Conservation (phyloP, 2,888 invertebrate species). For the Silvanus unidentatus region DNA sequence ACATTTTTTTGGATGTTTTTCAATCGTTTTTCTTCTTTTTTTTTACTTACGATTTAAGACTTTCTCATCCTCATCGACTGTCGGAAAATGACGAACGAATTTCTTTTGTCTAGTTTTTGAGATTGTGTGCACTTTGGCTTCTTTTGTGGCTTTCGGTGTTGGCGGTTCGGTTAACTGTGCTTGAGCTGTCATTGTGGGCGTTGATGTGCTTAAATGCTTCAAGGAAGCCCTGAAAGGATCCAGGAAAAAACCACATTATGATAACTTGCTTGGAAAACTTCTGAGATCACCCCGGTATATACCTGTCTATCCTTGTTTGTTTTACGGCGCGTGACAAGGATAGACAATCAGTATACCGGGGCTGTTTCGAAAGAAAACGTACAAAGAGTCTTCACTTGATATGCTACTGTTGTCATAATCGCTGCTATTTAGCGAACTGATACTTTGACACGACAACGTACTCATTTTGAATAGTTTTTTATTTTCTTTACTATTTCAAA, state of each 20-base stretch:
- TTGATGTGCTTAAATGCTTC: constrained; percentile 56
- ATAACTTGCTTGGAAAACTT: too few species aligned
- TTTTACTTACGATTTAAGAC: constrained; percentile 73
- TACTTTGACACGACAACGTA: too few species aligned
- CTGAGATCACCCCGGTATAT: too few species aligned
- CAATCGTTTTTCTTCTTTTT: neutral
- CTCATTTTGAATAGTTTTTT: too few species aligned
- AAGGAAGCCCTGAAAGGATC: constrained; percentile 50
- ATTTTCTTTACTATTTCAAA: too few species aligned
- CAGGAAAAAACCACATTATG: neutral
- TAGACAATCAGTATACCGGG: too few species aligned
- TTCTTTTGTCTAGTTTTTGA: constrained; percentile 80
- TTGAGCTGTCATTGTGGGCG: constrained; percentile 48
- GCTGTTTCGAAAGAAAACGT: too few species aligned
- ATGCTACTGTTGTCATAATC: too few species aligned
- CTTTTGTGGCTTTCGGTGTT: constrained; percentile 42
- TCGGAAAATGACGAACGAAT: constrained; percentile 81
- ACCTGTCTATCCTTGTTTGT: too few species aligned
- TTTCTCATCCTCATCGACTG: constrained; percentile 76
- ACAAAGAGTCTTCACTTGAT: too few species aligned
- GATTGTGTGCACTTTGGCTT: constrained; percentile 48
- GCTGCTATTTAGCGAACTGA: too few species aligned
- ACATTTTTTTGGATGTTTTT: neutral
- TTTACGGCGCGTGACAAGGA: too few species aligned
- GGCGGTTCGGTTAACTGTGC: constrained; percentile 42